Evolutionary conservation across 2,797 vertebrate species (phyloP).

Genomic region (Alca torda): DNA sequence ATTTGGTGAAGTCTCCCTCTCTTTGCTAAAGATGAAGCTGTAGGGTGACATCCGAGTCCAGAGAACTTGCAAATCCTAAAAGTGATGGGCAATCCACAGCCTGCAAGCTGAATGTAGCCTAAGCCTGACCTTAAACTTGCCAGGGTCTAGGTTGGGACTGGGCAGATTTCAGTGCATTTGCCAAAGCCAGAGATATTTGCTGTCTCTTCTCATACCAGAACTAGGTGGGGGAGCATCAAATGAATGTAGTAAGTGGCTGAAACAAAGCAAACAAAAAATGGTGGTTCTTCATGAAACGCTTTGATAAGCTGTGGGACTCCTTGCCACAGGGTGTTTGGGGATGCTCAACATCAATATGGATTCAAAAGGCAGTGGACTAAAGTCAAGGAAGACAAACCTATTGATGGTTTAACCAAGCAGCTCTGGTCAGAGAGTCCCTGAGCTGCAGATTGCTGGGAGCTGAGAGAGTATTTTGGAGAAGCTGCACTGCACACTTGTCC

Average conservation of each 20-base stretch:
- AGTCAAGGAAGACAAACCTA: background rate
- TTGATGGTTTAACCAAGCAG: background rate
- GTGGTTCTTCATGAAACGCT: background rate
- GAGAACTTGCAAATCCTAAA: background rate
- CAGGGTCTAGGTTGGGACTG: background rate
- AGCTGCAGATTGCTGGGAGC: background rate
- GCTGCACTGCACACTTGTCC: background rate
- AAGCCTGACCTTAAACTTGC: background rate
- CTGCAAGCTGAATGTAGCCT: background rate
- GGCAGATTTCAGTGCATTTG: background rate
- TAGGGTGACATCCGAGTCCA: background rate
- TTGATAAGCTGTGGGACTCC: background rate
- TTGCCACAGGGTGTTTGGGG: background rate
- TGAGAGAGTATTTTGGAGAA: background rate
- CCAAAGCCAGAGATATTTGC: background rate
- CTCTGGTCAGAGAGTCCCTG: background rate
- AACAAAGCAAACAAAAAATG: background rate
- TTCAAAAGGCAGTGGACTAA: background rate
- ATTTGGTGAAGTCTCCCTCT: background rate
- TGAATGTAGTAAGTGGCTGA: background rate
- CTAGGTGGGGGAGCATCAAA: background rate
- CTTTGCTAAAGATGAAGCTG: background rate
- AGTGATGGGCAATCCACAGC: background rate
- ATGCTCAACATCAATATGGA: background rate
- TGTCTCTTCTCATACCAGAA: background rate